Evolutionary conservation across 2,113 vertebrate genomes (phyloP), one percentile per base, ranked within the genome.

Genomic region (Saimiri boliviensis): DNA sequence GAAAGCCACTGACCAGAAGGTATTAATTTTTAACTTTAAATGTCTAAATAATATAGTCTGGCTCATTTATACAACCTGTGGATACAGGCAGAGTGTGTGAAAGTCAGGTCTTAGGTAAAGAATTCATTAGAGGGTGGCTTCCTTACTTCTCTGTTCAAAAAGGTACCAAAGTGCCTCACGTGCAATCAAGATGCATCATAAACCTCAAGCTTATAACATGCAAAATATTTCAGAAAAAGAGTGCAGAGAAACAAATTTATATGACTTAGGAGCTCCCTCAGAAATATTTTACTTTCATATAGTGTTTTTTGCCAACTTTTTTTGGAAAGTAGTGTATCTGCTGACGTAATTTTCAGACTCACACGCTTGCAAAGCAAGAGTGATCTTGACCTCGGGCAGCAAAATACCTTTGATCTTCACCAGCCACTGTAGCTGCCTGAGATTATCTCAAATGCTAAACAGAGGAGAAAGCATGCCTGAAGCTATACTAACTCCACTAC

Each of bases 341-440:
- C 85, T 85, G 86, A 94, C 74, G 60, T 63, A 86, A 76, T 47
- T 74, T 88, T 27, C 82, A 82, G 86, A 90, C 42, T 83, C 30
- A 27, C 30, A 79, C 58, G 77, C 68, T 96, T 93, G 83, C 88
- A 91, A 94, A 95, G 96, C 91, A 85, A 86, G 77, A 82, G 47
- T 1, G 30, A 91, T 93, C 91, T 91, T 96, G 85, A 96, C 95
- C 96, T 96, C 58, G 1, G 63, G 82, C 74, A 42, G 77, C 66
- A 86, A 63, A 80, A 95, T 77, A 93, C 71, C 94, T 97, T 97
- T 97, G 96, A 97, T 97, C 96, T 97, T 97, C 85, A 95, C 81
- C 94, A 97, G 97, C 73, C 94, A 68, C 86, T 83, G 86, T 88
- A 96, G 91, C 94, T 91, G 94, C 87, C 92, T 91, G 68, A 97